A percentile compares a stretch with the other conserved stretches of the same genome.
Evolutionary conservation across 2,888 invertebrate species (phyloP).

Genomic region (Melanostoma mellinum): DNA sequence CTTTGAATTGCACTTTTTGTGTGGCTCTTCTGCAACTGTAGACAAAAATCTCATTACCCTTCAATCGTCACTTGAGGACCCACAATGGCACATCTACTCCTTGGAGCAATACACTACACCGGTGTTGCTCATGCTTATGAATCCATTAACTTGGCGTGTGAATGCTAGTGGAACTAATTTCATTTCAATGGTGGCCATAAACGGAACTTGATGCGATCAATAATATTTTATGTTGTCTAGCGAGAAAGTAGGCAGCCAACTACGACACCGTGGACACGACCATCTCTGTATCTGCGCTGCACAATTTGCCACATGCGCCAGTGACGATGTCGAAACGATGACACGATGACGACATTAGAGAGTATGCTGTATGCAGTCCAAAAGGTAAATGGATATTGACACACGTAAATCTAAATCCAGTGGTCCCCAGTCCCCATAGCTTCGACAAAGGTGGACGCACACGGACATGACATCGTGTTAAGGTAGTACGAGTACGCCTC

Average conservation of each 20-base stretch:
- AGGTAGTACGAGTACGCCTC: slow-evolving; percentile 62
- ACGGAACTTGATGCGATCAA: slow-evolving; percentile 70
- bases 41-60: slow-evolving; percentile 60
- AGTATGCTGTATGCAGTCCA: neutral
- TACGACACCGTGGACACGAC: slow-evolving; percentile 18
- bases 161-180: slow-evolving; percentile 67
- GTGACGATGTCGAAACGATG: slow-evolving; percentile 18
- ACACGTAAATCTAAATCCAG: slow-evolving; percentile 30
- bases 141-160: slow-evolving; percentile 64
- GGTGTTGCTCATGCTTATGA: slow-evolving; percentile 52
- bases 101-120: neutral
- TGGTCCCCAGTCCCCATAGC: neutral
- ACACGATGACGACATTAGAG: slow-evolving; percentile 27
- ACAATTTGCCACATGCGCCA: slow-evolving; percentile 61
- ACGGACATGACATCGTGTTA: slow-evolving; percentile 1
- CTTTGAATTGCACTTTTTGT: slow-evolving; percentile 52
- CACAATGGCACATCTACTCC: neutral
- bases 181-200: slow-evolving; percentile 54
- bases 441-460: slow-evolving; percentile 36
- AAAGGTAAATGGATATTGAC: slow-evolving; percentile 35
- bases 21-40: slow-evolving; percentile 21
- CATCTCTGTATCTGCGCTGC: slow-evolving; percentile 36
- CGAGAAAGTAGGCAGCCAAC: slow-evolving; percentile 49
- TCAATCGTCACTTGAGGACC: slow-evolving; percentile 22
- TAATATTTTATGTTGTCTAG: slow-evolving; percentile 71